Base-by-base conservation (phyloP, 2,797 vertebrate species). In the Buphagus erythrorhynchus region DNA sequence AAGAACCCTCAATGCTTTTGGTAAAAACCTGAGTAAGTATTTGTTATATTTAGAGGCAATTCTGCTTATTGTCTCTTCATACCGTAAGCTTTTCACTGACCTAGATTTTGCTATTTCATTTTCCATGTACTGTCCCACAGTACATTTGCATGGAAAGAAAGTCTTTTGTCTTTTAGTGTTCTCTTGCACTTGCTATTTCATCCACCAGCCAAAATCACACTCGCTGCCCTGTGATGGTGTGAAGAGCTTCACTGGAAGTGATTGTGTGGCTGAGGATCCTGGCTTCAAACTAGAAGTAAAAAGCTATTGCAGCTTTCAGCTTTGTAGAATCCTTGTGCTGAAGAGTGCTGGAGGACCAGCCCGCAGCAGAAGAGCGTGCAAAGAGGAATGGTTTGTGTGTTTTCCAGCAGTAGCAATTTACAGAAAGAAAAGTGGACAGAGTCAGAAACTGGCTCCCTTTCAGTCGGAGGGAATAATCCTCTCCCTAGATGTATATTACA, bases 21-120 rank as follows among this genome's bases (percentile, higher is more conserved):
- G 48, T 90, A 91, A 94, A 96, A 95, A 88, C 85, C 94, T 91
- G 91, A 94, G 86, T 92, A 96, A 95, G 92, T 95, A 88, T 90
- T 88, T 95, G 58, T 94, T 96, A 92, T 90, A 94, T 97, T 96
- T 96, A 93, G 95, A 95, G 85, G 54, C 94, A 88, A 93, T 95
- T 90, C 85, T 93, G 59, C 94, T 88, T 86, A 86, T 95, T 91
- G 85, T 96, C 76, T 91, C 76, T 71, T 90, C 69, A 35, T 66
- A 82, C 68, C 66, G 86, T 69, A 91, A 93, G 90, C 82, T 92
- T 95, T 96, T 91, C 82, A 72, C 54, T 96, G 96, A 97, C 96
- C 95, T 95, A 95, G 87, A 95, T 96, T 95, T 86, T 86, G 31
- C 83, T 94, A 42, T 92, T 91, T 80, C 91, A 33, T 88, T 95